Evolutionary conservation across 2,888 invertebrate species (phyloP).

Genomic region (Leucozona laternaria): DNA sequence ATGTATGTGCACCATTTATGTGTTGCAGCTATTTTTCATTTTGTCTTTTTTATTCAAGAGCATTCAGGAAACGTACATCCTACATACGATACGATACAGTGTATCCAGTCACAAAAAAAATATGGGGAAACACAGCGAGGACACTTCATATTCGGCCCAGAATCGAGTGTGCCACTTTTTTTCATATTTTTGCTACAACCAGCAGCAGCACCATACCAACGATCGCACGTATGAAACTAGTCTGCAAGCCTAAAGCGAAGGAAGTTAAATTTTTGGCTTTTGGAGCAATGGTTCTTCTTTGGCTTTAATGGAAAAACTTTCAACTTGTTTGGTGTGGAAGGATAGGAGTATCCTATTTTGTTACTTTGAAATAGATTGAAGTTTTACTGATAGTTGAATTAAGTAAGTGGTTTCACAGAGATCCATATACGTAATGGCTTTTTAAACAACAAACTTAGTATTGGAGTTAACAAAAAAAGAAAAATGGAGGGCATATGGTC

Average conservation of each 20-base stretch:
- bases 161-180: conserved; percentile 38
- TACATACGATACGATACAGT: not conserved
- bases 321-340: not conserved
- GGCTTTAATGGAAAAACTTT: conserved; percentile 19
- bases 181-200: not conserved
- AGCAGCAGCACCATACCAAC: not conserved
- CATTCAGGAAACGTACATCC: conserved; percentile 1
- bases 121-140: not conserved
- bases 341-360: not conserved
- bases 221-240: not conserved
- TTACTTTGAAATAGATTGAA: not conserved
- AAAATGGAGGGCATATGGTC: not conserved
- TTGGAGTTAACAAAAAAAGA: not conserved
- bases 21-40: conserved; percentile 56
- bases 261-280: conserved; percentile 11
- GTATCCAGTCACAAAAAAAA: conserved; percentile 8
- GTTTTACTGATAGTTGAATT: conserved; percentile 6
- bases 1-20: conserved; percentile 31
- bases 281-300: not conserved
- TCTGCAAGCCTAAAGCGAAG: conserved; percentile 14
- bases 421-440: not conserved
- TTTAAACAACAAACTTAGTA: not conserved
- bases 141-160: conserved; percentile 23
- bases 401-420: not conserved
- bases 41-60: not conserved